Conservation (phyloP, 2,888 invertebrate genomes). For the Stratiomys singularior region DNA sequence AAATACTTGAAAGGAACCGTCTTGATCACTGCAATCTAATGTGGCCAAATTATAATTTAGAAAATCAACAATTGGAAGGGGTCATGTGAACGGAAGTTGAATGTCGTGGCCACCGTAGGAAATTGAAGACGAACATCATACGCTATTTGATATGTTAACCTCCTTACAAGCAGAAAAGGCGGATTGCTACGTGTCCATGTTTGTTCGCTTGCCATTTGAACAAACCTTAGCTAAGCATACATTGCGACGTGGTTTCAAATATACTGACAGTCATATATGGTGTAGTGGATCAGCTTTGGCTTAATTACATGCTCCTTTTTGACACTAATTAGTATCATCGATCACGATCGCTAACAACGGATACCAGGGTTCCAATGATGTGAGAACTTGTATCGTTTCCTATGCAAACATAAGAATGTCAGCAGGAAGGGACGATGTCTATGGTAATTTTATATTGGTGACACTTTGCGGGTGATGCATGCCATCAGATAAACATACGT, state of each 20-base stretch:
- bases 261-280: too few species aligned
- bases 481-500: constrained; percentile 16
- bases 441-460: constrained; percentile 38
- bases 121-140: not conserved
- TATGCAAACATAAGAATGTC: too few species aligned
- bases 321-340: constrained; percentile 38
- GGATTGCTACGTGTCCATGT: too few species aligned
- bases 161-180: not conserved
- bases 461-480: constrained; percentile 30
- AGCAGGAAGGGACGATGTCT: not conserved
- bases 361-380: constrained; percentile 18
- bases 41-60: not conserved
- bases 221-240: too few species aligned
- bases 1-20: constrained; percentile 11
- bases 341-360: not conserved
- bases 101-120: not conserved
- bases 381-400: constrained; percentile 23
- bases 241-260: too few species aligned
- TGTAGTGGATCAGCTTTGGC: constrained; percentile 17
- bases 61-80: not conserved
- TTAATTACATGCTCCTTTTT: constrained; percentile 31
- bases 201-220: not conserved
- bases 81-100: constrained; percentile 35
- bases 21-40: not conserved
- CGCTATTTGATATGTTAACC: constrained; percentile 36